Evolutionary conservation across 2,113 vertebrate genomes (phyloP), one percentile per base, ranked within the genome.

Genomic region (Alligator sinensis): DNA sequence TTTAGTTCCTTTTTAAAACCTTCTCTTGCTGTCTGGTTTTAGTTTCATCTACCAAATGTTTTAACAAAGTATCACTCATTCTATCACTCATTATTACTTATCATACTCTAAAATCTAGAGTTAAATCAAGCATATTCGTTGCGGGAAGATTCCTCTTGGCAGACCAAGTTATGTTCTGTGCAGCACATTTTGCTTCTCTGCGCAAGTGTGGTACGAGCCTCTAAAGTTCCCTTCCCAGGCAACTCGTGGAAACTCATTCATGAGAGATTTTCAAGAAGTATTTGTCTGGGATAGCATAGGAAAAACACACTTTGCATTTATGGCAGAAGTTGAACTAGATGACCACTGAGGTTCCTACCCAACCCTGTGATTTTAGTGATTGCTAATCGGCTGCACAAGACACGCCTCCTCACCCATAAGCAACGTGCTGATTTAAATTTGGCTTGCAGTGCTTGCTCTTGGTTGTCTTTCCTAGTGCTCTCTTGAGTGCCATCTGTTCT

Each of bases 391-490:
- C 0, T 17, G 85, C 0, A 3, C 54, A 30, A 77, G 62, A 34
- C 70, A 58, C 0, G 0, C 21, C 64, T 94, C 3, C 64, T 22
- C 0, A 3, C 47, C 70, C 59, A 58, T 5, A 70, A 77, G 77
- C 27, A 14, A 1, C 0, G 24, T 78, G 7, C 17, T 13, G 70
- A 10, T 22, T 84, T 88, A 82, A 77, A 87, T 54, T 38, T 1
- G 0, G 4, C 64, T 59, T 12, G n/a, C 7, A 11, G 54, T 12
- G 25, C 11, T 2, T 54, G 63, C 11, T 30, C 0, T 3, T 90
- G 92, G 8, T 63, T 72, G 21, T 10, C 60, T 83, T 87, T 63
- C 9, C n/a, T 62, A 14, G 25, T 5, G 8, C 68, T 22, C 6
- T 59, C 72, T 9, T 16, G 63, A 85, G 38, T 4, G 19, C 21